These are phyloP conservation scores for Sardinella longiceps DNA, from an alignment of 2,797 vertebrate species.

Conservation along the genomic window DNA sequence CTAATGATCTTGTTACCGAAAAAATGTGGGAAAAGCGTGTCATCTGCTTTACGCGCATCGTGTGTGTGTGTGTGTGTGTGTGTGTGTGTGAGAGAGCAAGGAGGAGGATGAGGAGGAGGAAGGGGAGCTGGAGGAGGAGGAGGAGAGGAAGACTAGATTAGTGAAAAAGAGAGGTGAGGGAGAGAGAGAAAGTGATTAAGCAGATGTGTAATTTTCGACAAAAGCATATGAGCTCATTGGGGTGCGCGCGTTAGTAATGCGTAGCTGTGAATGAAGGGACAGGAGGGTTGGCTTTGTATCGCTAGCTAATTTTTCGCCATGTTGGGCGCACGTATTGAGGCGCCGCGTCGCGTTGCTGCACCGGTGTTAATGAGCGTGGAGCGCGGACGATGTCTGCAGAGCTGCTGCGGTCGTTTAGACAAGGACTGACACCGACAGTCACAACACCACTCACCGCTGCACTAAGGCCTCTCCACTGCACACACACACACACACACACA, in stretches of 20 bases:
- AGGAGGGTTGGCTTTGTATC: not conserved
- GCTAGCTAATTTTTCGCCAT: not conserved
- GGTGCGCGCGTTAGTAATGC: not conserved
- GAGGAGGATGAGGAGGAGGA: not conserved
- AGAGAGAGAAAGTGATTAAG: constrained; percentile 13
- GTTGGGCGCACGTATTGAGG: not conserved
- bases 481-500: constrained; percentile 50
- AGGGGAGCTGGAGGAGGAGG: not conserved
- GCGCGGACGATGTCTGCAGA: constrained; percentile 43
- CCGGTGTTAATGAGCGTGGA: constrained; percentile 27
- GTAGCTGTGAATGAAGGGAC: not conserved
- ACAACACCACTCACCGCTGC: constrained; percentile 70
- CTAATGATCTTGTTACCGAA: constrained; percentile 65
- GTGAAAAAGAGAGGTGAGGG: constrained; percentile 15
- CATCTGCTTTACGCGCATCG: constrained; percentile 63
- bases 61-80: too few species aligned
- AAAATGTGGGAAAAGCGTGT: constrained; percentile 57
- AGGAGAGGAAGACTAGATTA: not conserved
- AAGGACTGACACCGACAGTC: constrained; percentile 74
- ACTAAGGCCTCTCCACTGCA: constrained; percentile 76
- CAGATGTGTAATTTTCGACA: constrained; percentile 3
- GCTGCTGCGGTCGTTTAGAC: constrained; percentile 74
- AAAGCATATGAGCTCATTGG: not conserved
- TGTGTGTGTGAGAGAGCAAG: constrained; percentile 6
- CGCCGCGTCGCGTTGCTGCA: not conserved